Evolutionary conservation across 2,797 vertebrate genomes (phyloP).

Genomic region (Australoheros facetus): DNA sequence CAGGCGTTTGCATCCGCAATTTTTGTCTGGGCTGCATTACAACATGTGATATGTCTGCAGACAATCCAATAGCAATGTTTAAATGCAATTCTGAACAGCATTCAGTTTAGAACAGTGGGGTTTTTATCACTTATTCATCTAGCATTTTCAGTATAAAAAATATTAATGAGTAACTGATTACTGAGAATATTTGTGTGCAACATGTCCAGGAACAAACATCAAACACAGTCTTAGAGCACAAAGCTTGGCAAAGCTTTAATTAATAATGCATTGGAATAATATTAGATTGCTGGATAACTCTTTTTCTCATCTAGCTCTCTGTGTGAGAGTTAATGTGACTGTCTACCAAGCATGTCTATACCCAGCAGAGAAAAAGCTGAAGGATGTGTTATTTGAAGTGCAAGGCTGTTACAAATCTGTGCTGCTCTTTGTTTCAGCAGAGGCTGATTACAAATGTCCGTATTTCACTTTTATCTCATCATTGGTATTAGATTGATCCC

Average conservation of each 20-base stretch:
- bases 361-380: background rate
- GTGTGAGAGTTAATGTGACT: slow-evolving; percentile 1
- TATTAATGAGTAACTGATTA: background rate
- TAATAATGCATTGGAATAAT: background rate
- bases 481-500: background rate
- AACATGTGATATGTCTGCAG: background rate
- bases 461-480: slow-evolving; percentile 8
- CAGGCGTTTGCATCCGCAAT: background rate
- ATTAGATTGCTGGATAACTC: background rate
- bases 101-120: background rate
- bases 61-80: background rate
- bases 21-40: background rate
- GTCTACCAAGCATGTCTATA: slow-evolving; percentile 8
- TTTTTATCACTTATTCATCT: background rate
- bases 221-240: background rate
- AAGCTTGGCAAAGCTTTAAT: background rate
- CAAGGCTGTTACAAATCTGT: background rate
- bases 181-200: background rate
- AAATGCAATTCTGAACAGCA: background rate
- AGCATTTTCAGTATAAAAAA: background rate
- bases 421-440: slow-evolving; percentile 24
- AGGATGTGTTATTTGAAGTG: slow-evolving; percentile 12
- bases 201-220: background rate
- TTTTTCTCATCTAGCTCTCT: slow-evolving; percentile 1
- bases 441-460: slow-evolving; percentile 29